Evolutionary conservation across 2,113 vertebrate species (phyloP), one percentile per base, ranked within the genome.

Genomic region (Osmerus eperlanus): DNA sequence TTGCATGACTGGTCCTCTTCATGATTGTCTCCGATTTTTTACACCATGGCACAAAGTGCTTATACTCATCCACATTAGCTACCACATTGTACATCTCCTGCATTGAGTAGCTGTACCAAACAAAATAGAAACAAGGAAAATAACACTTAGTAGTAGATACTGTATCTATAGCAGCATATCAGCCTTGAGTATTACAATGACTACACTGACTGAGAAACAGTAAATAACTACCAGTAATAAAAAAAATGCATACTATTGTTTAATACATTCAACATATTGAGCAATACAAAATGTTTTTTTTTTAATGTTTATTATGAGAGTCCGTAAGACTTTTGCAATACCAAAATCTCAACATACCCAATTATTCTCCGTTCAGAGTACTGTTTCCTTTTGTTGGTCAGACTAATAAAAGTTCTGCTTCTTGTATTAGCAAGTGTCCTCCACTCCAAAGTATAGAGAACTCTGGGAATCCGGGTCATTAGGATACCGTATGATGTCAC

Each of bases 61-160:
- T 95, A 84, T 98, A 98, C 4, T 98, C 95, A n/a, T 97, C 94
- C 52, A 98, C 95, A 4, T 96, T 96, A 83, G 96, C 85, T 54
- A 98, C 96, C 25, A 98, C 95, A 1, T 95, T 94, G 2, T 92
- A 97, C 96, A 98, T 98, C 84, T 98, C 95, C 90, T 93, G 95
- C 96, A 98, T 98, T 32, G 96, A 95, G 81, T 91, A 98, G 74
- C 96, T 98, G 58, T 21, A 60, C 9, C 18, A 25, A 60, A 65
- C 60, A 65, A 14, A 64, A 12, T 14, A 18, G 23, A 29, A 62
- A 15, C 11, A 25, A 23, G 25, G 14, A 23, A 25, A 29, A 32
- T 12, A 15, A 29, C 15, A 16, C 6, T 63, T 56, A 19, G 55
- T 9, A 18, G 1, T 47, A 47, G 9, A 28, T 5, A 32, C 32